Base-by-base conservation (phyloP, 1,140 invertebrate genomes). In the Drosophila asahinai region DNA sequence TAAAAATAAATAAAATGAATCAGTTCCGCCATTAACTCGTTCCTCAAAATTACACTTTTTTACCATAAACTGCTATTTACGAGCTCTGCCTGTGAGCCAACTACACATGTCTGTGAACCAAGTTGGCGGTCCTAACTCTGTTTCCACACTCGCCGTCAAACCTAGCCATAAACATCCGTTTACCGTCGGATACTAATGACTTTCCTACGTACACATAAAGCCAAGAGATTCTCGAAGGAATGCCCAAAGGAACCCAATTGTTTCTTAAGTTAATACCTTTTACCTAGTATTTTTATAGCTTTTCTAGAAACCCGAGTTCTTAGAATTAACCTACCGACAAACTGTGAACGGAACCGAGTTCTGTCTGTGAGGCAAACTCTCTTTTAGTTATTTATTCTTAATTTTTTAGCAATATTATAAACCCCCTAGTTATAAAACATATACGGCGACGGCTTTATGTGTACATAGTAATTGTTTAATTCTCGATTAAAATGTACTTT, bases 61-160 rank as follows among this genome's bases (percentile, higher is more conserved):
- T 33, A 6, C 8, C 30, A 6, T 5, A 33, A 48, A 22, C 47
- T 49, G 47, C 0, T 51, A 51, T 51, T 30, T 17, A 8, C 49
- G 25, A 52, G 9, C 49, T 52, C 25, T 33, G 65, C 11, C 9
- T 27, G 49, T 40, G 60, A 61, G 33, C 22, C 51, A 48, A 36
- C 30, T 14, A 14, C 30, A 19, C 19, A 14, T n/a, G 9, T 30
- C 27, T 70, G 68, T 73, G 59, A 25, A 27, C 27, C 33, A 61
- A 74, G 75, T 77, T 77, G 75, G 75, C 75, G 75, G 75, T 77
- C 77, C 75, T 57, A 70, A 33, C 75, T 77, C 74, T 58, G 17
- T 58, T 51, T 59, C 38, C 25, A 57, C 61, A 54, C 68, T 22
- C 52, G 45, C 40, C 43, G 54, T 33, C 22, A 36, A 36, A 36